These are phyloP conservation scores for Actias luna DNA, from an alignment of 2,888 invertebrate genomes.

Conservation along the genomic window DNA sequence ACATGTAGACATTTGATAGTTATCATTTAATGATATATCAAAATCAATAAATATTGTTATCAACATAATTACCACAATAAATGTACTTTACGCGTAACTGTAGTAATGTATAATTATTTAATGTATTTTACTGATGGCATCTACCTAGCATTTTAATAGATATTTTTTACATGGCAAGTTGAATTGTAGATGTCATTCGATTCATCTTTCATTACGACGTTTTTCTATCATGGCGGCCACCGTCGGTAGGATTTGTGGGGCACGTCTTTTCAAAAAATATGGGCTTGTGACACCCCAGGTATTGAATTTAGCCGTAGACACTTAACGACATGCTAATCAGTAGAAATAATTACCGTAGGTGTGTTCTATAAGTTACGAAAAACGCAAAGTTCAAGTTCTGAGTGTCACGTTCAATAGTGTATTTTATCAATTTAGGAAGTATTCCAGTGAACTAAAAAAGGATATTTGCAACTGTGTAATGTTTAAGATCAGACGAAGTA, in stretches of 20 bases:
- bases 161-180: slow-evolving; percentile 43
- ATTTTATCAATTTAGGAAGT: slow-evolving; percentile 51
- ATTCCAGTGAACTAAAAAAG: slow-evolving; percentile 32
- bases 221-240: slow-evolving; percentile 92
- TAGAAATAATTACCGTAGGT: slow-evolving; percentile 35
- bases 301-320: slow-evolving; percentile 57
- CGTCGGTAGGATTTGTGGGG: slow-evolving; percentile 92
- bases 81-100: too few relatives aligned
- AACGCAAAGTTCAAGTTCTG: slow-evolving; percentile 40
- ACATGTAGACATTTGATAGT: too few relatives aligned
- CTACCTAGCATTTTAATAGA: too few relatives aligned
- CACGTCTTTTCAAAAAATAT: slow-evolving; percentile 89
- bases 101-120: too few relatives aligned
- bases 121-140: too few relatives aligned
- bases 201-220: slow-evolving; percentile 72
- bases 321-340: slow-evolving; percentile 26
- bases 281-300: slow-evolving; percentile 88
- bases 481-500: slow-evolving; percentile 27
- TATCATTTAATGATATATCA: too few relatives aligned
- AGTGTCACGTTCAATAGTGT: slow-evolving; percentile 48
- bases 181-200: slow-evolving; percentile 60
- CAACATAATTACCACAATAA: too few relatives aligned
- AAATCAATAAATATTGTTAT: too few relatives aligned
- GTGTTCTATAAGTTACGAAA: slow-evolving; percentile 45
- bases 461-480: slow-evolving; percentile 36